These are phyloP conservation scores for Sterrhoptilus dennistouni DNA, from an alignment of 2,113 vertebrate species.

Conservation along the genomic window DNA sequence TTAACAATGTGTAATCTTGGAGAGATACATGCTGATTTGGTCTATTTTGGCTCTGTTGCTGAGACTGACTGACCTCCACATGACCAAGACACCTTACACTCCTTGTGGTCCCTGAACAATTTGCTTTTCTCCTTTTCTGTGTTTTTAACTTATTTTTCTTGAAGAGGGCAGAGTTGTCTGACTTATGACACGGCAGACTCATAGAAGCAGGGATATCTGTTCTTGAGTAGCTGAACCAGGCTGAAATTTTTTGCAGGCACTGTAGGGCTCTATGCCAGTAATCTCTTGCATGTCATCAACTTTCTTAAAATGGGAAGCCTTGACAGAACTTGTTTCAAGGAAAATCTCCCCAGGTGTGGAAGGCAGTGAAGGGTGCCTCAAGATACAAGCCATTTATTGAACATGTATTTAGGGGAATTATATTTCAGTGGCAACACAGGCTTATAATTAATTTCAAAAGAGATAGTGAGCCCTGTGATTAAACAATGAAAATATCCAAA, in stretches of 20 bases:
- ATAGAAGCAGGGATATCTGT: neutral
- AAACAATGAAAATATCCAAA: neutral
- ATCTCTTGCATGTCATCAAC: slow-evolving; percentile 1
- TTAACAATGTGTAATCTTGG: slow-evolving; percentile 12
- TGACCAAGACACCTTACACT: neutral
- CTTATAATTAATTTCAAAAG: neutral
- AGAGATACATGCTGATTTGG: neutral
- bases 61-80: neutral
- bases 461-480: neutral
- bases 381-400: neutral
- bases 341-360: neutral
- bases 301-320: neutral
- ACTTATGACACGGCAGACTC: neutral
- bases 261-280: neutral
- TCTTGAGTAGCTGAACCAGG: neutral
- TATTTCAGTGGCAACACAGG: neutral
- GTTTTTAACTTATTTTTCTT: neutral
- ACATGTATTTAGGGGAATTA: neutral
- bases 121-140: neutral
- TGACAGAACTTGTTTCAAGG: slow-evolving; percentile 17
- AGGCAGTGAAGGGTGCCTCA: neutral
- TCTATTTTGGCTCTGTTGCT: neutral
- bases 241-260: neutral
- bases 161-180: neutral
- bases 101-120: neutral